Conservation (phyloP, 2,797 vertebrate genomes). For the Melanitta fusca region DNA sequence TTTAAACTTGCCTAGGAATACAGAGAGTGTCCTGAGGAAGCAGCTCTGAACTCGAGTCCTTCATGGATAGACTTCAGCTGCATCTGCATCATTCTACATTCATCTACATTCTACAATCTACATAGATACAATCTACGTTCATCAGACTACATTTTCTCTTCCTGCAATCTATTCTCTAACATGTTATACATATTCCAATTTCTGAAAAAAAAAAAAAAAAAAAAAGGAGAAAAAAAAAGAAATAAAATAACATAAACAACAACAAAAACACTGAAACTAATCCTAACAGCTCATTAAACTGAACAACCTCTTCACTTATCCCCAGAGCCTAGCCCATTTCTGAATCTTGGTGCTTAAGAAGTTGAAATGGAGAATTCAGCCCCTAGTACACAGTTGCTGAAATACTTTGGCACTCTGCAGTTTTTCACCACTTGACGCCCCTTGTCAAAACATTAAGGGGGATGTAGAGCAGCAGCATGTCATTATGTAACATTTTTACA, state of each 20-base stretch:
- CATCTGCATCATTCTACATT: not conserved
- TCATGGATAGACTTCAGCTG: not conserved
- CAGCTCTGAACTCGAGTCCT: not conserved
- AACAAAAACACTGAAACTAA: not conserved
- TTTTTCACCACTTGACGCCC: slow-evolving; percentile 67
- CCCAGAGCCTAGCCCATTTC: not conserved
- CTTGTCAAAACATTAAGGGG: slow-evolving; percentile 75
- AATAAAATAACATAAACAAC: not conserved
- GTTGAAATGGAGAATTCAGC: slow-evolving; percentile 31
- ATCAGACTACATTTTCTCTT: not conserved
- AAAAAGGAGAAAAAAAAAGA: not conserved
- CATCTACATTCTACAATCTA: too few species aligned
- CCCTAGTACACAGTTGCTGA: not conserved
- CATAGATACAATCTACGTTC: too few species aligned
- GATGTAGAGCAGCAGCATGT: slow-evolving; percentile 71
- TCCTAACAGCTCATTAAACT: slow-evolving; percentile 3
- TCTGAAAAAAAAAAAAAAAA: not conserved
- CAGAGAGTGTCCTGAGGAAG: not conserved
- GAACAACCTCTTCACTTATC: not conserved
- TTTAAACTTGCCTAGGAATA: not conserved
- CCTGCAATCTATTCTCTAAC: not conserved
- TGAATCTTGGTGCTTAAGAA: slow-evolving; percentile 28
- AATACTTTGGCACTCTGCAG: slow-evolving; percentile 50
- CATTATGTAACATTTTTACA: slow-evolving; percentile 75
- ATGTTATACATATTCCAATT: not conserved